phyloP scores from a whole-genome alignment of 35 echinoderm and acorn worm genomes.

The Hemicentrotus pulcherrimus region DNA sequence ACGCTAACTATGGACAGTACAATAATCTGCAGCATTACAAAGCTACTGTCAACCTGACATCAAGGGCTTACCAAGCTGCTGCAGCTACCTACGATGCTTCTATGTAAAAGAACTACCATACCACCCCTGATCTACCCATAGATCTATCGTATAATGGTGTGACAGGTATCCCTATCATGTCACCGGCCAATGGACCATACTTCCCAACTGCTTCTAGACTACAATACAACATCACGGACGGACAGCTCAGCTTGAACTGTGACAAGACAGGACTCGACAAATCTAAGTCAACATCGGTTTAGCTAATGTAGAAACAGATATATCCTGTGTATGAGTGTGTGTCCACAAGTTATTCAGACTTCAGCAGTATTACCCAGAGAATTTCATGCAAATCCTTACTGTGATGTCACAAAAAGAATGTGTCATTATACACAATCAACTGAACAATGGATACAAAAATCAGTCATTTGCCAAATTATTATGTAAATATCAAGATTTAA shows the following conservation, averaged over 20 bases:
- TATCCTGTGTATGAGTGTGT: conserved; percentile 24
- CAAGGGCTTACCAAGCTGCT: conserved; percentile 71
- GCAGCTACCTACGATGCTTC: conserved; percentile 54
- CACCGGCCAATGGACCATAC: conserved; percentile 28
- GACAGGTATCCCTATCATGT: conserved; percentile 75
- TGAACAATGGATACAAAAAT: not conserved
- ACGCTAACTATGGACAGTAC: conserved; percentile 84
- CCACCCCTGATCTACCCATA: conserved; percentile 91
- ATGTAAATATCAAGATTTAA: conserved; percentile 1
- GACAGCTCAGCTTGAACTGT: conserved; percentile 42
- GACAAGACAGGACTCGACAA: conserved; percentile 24
- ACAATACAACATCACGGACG: conserved; percentile 46
- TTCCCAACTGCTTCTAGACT: not conserved
- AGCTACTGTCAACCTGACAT: conserved; percentile 67
- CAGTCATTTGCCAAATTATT: not conserved
- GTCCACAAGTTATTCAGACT: conserved; percentile 25
- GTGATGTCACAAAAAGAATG: not conserved
- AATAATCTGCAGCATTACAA: conserved; percentile 82
- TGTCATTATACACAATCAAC: not conserved
- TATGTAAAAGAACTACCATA: conserved; percentile 81
- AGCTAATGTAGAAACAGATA: not conserved
- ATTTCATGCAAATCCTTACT: not conserved
- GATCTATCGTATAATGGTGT: conserved; percentile 90
- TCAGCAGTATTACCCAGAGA: conserved; percentile 25
- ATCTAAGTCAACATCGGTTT: conserved; percentile 36